Evolutionary conservation across 1,140 invertebrate species (phyloP), one percentile per base, ranked within the genome.

Genomic region (Penaeus chinensis): DNA sequence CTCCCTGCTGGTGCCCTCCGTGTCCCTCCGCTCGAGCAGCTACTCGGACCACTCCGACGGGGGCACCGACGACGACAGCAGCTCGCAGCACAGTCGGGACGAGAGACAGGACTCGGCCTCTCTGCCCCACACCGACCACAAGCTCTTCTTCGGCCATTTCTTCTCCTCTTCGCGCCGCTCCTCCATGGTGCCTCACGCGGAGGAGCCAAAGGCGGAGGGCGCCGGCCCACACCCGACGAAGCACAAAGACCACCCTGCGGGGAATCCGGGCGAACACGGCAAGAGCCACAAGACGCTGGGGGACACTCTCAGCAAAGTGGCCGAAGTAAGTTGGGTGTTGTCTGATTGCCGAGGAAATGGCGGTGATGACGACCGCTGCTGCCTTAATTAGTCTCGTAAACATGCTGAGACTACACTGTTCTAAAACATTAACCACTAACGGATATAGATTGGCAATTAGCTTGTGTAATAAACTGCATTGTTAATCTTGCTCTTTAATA

Each of bases 221-320:
- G 7, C 79, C 47, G 76, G 78, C 4, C 13, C 32, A 0, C 3
- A 87, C 80, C 37, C 4, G 37, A 60, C 86, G 2, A 76, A 82
- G 20, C 86, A 76, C 60, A 81, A 81, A 42, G 54, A 77, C 20
- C 8, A 62, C 19, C 54, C 60, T 0, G 42, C 71, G 18, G 42
- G 71, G 47, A 61, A 60, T 24, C 24, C 22, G 7, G 8, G 7
- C 3, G 78, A 81, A 7, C 76, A 85, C n/a, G 69, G 54, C 22
- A 87, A 87, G 66, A 60, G 80, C 5, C 86, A 87, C 54, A 87
- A 87, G 71, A 82, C 81, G 37, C 74, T 87, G 19, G 86, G 86
- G 19, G 86, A 87, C 74, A 87, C 60, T 37, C 62, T 87, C 16
- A 87, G 86, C 71, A 87, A 87, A 78, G 86, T 87, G n/a, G 86